phyloP scores from a whole-genome alignment of 2,888 invertebrate genomes.

The Meliscaeva auricollis region DNA sequence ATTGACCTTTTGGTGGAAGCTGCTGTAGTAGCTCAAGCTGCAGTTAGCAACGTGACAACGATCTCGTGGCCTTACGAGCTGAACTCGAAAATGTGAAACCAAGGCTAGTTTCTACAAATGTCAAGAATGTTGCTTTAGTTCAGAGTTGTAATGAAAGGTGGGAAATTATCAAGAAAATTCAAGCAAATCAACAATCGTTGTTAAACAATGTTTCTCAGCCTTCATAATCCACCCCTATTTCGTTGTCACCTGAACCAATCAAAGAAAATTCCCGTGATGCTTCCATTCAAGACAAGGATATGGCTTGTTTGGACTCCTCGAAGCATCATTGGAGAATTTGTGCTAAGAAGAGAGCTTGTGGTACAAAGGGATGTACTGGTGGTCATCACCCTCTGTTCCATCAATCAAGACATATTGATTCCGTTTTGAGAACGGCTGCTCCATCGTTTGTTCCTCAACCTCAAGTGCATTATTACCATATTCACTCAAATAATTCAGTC shows the following conservation, averaged over 20 bases:
- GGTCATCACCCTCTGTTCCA: neutral
- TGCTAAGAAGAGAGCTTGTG: conserved; percentile 15
- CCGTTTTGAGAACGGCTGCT: neutral
- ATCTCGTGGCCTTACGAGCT: neutral
- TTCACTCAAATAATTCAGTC: neutral
- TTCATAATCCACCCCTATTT: neutral
- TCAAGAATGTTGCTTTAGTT: neutral
- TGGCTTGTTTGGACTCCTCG: conserved; percentile 12
- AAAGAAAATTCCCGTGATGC: neutral
- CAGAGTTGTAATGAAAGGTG: neutral
- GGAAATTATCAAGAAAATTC: conserved; percentile 9
- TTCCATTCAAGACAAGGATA: conserved; percentile 1
- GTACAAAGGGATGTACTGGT: neutral
- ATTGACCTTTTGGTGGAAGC: neutral
- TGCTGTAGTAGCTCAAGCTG: conserved; percentile 6
- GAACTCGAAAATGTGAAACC: neutral
- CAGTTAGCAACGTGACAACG: neutral
- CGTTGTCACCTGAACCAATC: neutral
- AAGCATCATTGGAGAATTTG: conserved; percentile 23
- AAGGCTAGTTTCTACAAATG: neutral
- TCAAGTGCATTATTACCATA: conserved; percentile 21
- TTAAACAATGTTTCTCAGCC: neutral
- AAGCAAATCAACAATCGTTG: neutral
- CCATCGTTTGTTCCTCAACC: neutral
- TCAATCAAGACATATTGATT: neutral